Base-by-base conservation (phyloP, 2,888 invertebrate genomes). In the Digitonthophagus gazella region DNA sequence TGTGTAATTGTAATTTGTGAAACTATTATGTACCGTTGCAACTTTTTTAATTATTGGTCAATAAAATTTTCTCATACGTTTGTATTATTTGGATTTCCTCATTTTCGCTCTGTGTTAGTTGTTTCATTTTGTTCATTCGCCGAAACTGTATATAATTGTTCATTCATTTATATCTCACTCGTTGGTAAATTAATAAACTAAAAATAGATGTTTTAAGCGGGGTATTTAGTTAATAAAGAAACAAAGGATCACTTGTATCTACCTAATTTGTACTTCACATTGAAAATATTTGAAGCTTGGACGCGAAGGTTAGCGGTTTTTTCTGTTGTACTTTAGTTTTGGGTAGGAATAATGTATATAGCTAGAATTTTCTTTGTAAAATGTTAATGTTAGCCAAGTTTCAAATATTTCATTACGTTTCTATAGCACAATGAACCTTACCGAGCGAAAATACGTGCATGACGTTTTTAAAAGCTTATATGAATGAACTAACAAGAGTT, bases 1-100 rank as follows among this genome's bases (percentile, higher is more conserved):
- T 65, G 65, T 65, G 2, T 65, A 65, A 65, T 65, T 54, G 65
- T 65, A 65, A 65, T 28, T 65, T 65, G 16, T 16, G 28, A 65
- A n/a, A 65, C 28, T 44, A 44, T 44, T 44, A 65, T 65, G 65
- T 65, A 65, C 44, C 44, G 65, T 65, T 65, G 44, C 19, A 44
- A 65, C 44, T 15, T 54, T 65, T 65, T 65, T 65, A 65, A 28
- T 65, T 65, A 65, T 65, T 65, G 65, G 65, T 65, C 16, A 65
- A 65, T 65, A 65, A 65, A 65, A 44, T 65, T 65, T 65, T 65
- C 28, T 28, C 15, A 65, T 65, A 22, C 54, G 22, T 65, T 65
- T 65, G 65, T 65, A 16, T 28, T 65, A 8, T 65, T 65, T 65
- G 22, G 19, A 44, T 19, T 20, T 22, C 28, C 15, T 8, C 19